Evolutionary conservation across 2,888 invertebrate genomes (phyloP).

Genomic region (Malachius bipustulatus): DNA sequence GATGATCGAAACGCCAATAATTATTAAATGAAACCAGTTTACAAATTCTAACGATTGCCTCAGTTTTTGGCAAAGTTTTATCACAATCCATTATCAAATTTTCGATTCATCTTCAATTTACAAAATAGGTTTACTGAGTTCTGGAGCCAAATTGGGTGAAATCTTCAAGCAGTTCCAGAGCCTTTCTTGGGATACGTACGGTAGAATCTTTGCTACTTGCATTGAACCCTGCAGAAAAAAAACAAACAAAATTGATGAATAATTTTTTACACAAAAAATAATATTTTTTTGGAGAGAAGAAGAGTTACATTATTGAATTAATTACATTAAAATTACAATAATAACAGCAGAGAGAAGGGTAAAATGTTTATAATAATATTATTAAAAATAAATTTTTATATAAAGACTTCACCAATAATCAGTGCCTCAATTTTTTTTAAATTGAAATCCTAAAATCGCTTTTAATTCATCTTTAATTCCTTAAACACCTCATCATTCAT

Average conservation of each 20-base stretch:
- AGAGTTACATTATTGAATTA: not conserved
- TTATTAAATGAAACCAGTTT: not conserved
- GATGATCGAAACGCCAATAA: too few species aligned
- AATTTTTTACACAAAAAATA: conserved; percentile 3
- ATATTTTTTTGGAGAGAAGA: not conserved
- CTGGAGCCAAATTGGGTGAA: conserved; percentile 28
- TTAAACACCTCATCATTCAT: too few species aligned
- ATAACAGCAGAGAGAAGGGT: not conserved
- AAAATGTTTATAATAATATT: too few species aligned
- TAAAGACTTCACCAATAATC: too few species aligned
- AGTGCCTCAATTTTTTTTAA: too few species aligned
- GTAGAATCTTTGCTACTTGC: conserved; percentile 37
- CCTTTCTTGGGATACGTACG: conserved; percentile 31
- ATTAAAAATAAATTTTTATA: too few species aligned
- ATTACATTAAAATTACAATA: not conserved
- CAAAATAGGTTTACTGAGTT: conserved; percentile 31
- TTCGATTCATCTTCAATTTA: conserved; percentile 16
- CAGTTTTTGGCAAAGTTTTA: conserved; percentile 15
- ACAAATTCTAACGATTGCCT: conserved; percentile 3
- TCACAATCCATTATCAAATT: conserved; percentile 11
- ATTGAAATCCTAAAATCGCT: too few species aligned
- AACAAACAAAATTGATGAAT: conserved; percentile 10
- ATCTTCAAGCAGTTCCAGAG: conserved; percentile 36
- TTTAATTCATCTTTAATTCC: too few species aligned
- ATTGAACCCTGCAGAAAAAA: conserved; percentile 35